Conservation (phyloP, 1,140 invertebrate genomes). For the Bathynomus jamesi region DNA sequence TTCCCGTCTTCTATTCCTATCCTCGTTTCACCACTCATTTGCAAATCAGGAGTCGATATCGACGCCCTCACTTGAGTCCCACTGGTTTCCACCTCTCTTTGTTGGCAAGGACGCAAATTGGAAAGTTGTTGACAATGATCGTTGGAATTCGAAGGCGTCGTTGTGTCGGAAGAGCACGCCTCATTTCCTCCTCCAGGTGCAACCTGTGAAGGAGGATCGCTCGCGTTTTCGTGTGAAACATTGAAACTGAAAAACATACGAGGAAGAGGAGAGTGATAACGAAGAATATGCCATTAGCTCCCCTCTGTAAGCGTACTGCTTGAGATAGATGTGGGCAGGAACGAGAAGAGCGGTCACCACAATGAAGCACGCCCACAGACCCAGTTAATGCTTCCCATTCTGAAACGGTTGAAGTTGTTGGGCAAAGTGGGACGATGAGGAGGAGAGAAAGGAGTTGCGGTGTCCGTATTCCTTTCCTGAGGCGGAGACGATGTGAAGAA, state of each 20-base stretch:
- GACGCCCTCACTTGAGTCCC: constrained; percentile 17
- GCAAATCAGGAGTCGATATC: constrained; percentile 28
- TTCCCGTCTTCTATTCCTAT: background rate
- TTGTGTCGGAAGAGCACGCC: constrained; percentile 18
- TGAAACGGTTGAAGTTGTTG: constrained; percentile 32
- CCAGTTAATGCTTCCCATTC: constrained; percentile 31
- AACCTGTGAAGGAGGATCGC: constrained; percentile 32
- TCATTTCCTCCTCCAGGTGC: constrained; percentile 31
- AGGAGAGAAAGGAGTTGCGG: constrained; percentile 15
- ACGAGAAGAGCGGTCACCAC: constrained; percentile 27
- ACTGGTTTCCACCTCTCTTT: constrained; percentile 1
- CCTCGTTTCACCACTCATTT: constrained; percentile 16
- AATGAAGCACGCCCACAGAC: constrained; percentile 30
- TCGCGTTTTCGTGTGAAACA: constrained; percentile 35
- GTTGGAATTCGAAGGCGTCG: constrained; percentile 2
- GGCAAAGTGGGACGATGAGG: constrained; percentile 17
- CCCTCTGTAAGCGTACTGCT: constrained; percentile 27
- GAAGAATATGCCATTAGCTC: constrained; percentile 31
- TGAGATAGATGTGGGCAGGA: constrained; percentile 34
- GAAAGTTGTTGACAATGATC: constrained; percentile 14
- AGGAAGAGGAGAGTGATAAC: constrained; percentile 34
- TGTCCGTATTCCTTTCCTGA: background rate
- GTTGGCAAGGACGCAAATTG: background rate
- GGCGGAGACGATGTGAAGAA: constrained; percentile 12
- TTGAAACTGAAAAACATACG: constrained; percentile 33